Evolutionary conservation across 2,113 vertebrate genomes (phyloP).

Genomic region (Pseudopipra pipra): DNA sequence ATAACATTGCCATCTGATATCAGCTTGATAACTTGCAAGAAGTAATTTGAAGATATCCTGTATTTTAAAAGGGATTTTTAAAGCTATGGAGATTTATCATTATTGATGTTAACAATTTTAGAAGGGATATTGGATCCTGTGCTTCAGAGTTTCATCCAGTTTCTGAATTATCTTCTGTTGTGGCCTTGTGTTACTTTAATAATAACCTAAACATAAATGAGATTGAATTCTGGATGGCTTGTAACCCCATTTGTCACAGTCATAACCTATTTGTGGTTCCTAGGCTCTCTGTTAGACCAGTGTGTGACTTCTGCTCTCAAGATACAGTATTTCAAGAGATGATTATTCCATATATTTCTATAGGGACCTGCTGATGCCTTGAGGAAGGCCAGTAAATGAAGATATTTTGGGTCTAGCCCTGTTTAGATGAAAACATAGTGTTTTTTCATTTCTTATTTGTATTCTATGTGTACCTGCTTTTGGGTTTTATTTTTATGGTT

Average conservation of each 20-base stretch:
- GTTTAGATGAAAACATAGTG: neutral
- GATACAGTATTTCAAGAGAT: neutral
- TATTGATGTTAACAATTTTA: neutral
- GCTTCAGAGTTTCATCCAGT: neutral
- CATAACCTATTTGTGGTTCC: neutral
- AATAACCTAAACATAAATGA: neutral
- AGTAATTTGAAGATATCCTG: neutral
- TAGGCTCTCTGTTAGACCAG: neutral
- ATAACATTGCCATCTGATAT: neutral
- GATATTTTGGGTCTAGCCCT: neutral
- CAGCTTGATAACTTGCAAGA: neutral
- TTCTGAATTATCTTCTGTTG: neutral
- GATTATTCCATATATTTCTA: neutral
- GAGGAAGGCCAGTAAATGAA: neutral
- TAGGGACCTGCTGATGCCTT: neutral
- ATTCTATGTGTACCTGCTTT: neutral
- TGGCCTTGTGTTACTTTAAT: neutral
- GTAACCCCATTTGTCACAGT: neutral
- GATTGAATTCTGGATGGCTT: neutral
- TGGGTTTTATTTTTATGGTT: neutral
- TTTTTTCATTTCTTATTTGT: neutral
- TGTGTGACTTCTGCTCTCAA: neutral
- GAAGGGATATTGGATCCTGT: neutral
- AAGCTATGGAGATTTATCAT: neutral
- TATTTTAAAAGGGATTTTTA: neutral